Evolutionary conservation across 2,113 vertebrate species (phyloP).

Genomic region (Crotalus tigris): DNA sequence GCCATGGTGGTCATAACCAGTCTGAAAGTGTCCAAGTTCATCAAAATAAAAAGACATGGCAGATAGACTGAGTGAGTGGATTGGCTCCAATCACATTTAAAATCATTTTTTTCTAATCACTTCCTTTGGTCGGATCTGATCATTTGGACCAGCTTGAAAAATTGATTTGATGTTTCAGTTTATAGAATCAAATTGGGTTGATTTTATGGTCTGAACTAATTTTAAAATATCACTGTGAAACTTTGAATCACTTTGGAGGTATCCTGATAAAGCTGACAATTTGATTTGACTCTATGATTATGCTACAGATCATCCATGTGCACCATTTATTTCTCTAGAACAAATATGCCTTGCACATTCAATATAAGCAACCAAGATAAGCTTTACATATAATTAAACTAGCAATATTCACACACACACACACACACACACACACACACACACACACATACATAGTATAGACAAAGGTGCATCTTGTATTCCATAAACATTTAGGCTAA

Average conservation of each 20-base stretch:
- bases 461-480: background rate
- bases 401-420: background rate
- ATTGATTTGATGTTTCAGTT: background rate
- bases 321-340: background rate
- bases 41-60: background rate
- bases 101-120: background rate
- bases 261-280: background rate
- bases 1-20: background rate
- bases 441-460: background rate
- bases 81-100: background rate
- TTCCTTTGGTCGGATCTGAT: background rate
- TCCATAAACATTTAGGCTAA: background rate
- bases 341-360: background rate
- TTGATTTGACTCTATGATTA: background rate
- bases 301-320: background rate
- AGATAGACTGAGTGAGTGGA: background rate
- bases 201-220: background rate
- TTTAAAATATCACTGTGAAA: background rate
- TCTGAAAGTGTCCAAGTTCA: background rate
- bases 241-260: background rate
- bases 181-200: background rate
- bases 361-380: background rate
- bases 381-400: background rate
- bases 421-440: too few relatives aligned
- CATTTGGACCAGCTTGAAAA: background rate